Evolutionary conservation across 2,113 vertebrate genomes (phyloP).

Genomic region (Phainopepla nitens): DNA sequence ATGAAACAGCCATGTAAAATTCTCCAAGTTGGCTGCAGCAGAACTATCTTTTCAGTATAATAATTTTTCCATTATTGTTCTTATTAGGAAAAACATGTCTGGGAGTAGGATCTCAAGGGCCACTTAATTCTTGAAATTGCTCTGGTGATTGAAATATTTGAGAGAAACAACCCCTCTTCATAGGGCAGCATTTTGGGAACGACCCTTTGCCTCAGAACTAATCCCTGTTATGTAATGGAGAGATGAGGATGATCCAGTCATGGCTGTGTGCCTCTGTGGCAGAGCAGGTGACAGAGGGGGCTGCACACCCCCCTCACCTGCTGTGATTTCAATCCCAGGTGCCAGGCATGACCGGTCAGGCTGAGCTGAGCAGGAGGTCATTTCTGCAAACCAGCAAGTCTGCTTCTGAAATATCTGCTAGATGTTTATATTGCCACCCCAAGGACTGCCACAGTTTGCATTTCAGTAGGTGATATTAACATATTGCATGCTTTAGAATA

Average conservation of each 20-base stretch:
- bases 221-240: fast-evolving
- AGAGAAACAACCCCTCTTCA: neutral
- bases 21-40: neutral
- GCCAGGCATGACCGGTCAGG: too few species aligned
- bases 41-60: neutral
- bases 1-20: neutral
- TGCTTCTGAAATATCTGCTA: neutral
- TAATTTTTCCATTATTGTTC: neutral
- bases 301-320: neutral
- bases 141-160: neutral
- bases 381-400: neutral
- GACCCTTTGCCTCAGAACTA: neutral
- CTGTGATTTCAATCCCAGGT: neutral
- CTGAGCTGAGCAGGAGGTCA: neutral
- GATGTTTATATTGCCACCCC: neutral
- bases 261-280: neutral
- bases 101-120: neutral
- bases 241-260: neutral
- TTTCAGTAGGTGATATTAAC: neutral
- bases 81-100: neutral
- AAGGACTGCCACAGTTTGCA: neutral
- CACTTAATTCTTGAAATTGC: neutral
- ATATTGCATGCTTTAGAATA: neutral
- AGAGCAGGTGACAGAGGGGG: neutral
- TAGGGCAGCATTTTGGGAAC: neutral